These are phyloP conservation scores for Drosophila nigromelanica DNA, from an alignment of 1,140 invertebrate species.

Conservation along the genomic window DNA sequence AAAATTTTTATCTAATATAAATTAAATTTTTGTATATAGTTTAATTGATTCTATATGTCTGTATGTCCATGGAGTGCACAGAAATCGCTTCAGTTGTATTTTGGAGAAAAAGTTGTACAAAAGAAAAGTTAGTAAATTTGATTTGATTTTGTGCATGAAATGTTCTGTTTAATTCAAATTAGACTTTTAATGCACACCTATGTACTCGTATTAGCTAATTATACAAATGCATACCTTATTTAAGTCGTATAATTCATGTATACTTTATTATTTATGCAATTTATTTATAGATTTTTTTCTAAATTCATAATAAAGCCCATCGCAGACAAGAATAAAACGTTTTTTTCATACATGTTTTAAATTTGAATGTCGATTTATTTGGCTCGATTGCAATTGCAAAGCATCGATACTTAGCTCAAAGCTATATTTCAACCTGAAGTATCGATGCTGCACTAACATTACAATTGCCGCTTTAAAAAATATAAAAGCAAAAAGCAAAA, in stretches of 20 bases:
- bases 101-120: conserved; percentile 14
- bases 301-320: conserved; percentile 68
- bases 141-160: conserved; percentile 31
- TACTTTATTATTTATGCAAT: conserved; percentile 77
- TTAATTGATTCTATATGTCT: conserved; percentile 62
- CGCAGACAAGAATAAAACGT: conserved; percentile 8
- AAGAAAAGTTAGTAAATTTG: conserved; percentile 8
- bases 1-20: conserved; percentile 29
- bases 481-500: background rate
- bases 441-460: background rate
- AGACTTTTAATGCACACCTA: conserved; percentile 44
- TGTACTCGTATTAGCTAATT: conserved; percentile 60
- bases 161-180: conserved; percentile 60
- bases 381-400: background rate
- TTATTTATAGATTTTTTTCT: conserved; percentile 62
- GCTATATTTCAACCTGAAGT: background rate
- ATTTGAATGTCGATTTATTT: conserved; percentile 1
- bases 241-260: conserved; percentile 58
- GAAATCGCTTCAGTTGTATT: conserved; percentile 6
- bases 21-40: conserved; percentile 51
- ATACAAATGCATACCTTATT: conserved; percentile 53
- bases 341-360: background rate
- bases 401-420: conserved; percentile 19
- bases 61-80: conserved; percentile 52
- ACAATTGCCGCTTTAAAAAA: background rate